phyloP scores from a whole-genome alignment of 2,113 vertebrate genomes.

The Hiodon alosoides region DNA sequence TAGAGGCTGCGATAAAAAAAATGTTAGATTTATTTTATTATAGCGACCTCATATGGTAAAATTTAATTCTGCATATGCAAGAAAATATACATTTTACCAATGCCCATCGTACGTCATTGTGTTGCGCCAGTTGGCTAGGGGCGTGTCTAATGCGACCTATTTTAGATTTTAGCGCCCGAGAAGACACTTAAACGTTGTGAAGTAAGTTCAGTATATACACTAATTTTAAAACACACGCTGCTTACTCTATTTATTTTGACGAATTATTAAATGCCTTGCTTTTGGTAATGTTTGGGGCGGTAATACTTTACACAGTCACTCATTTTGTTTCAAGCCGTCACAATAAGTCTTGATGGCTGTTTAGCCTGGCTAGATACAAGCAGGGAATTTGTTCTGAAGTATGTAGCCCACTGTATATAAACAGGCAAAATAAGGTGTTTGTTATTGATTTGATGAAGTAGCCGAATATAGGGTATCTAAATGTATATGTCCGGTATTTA shows the following conservation, averaged over 20 bases:
- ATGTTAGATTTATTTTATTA: neutral
- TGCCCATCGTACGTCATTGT: neutral
- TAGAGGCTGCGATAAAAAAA: no score
- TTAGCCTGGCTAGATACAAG: no score
- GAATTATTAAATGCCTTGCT: neutral
- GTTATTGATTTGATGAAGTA: no score
- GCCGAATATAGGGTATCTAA: no score
- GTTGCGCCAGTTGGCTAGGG: neutral
- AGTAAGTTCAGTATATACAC: conserved; percentile 1
- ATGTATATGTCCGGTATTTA: neutral
- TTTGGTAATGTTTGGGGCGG: neutral
- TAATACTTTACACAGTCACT: neutral
- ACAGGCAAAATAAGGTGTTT: no score
- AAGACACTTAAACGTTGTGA: neutral
- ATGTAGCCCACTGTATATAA: no score
- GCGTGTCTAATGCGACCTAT: neutral
- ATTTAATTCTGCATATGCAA: no score
- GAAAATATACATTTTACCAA: no score
- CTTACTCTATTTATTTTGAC: neutral
- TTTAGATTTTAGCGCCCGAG: conserved; percentile 12
- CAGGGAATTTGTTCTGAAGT: no score
- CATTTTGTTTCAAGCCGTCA: neutral
- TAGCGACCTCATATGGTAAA: conserved; percentile 2
- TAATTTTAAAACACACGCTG: neutral
- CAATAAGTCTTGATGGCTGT: neutral